phyloP scores from a whole-genome alignment of 2,113 vertebrate genomes.

The Oreochromis spilurus region DNA sequence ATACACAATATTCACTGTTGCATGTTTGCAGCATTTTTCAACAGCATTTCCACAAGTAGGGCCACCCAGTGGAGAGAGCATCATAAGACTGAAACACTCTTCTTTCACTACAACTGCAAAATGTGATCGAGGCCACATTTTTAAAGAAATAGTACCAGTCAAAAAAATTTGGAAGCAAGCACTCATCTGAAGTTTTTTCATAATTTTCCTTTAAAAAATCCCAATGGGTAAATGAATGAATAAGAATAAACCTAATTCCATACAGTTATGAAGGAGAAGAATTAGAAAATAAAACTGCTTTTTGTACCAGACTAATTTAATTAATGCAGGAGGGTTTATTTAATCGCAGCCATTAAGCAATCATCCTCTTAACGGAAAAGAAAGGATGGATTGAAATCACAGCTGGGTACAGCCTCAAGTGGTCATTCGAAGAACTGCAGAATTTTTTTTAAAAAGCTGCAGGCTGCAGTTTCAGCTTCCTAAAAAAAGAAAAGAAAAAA shows the following conservation, averaged over 20 bases:
- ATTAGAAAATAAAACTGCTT: background rate
- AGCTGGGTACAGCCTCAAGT: background rate
- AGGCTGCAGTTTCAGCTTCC: background rate
- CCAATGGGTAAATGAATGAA: background rate
- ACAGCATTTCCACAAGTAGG: background rate
- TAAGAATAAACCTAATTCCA: background rate
- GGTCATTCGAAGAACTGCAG: background rate
- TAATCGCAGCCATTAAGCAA: background rate
- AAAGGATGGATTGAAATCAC: background rate
- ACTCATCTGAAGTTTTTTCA: background rate
- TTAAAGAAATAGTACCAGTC: background rate
- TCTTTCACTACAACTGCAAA: background rate
- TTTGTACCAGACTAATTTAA: background rate
- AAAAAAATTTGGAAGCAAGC: background rate
- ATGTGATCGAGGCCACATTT: background rate
- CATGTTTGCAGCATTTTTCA: background rate
- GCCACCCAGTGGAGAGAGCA: background rate
- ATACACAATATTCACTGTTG: background rate
- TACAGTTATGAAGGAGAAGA: background rate
- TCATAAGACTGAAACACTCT: background rate
- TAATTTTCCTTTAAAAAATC: background rate
- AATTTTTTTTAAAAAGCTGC: background rate
- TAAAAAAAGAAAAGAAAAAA: background rate
- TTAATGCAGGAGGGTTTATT: background rate
- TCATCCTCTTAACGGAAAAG: fast-evolving